phyloP scores from a whole-genome alignment of 2,113 vertebrate genomes.

The Pollachius pollachius region DNA sequence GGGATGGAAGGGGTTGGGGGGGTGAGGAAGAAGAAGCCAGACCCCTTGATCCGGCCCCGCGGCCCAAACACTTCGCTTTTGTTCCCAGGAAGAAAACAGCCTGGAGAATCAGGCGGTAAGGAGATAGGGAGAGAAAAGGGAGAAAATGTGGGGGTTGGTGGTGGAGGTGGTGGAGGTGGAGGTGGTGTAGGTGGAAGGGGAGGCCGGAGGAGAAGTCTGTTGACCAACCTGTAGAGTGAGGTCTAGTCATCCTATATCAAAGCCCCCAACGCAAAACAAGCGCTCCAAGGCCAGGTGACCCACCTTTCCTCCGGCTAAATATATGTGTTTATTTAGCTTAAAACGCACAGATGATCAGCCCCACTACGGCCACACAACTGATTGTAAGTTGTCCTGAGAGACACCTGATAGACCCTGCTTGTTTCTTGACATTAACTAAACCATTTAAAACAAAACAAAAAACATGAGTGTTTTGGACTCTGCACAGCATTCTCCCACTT shows the following conservation, averaged over 20 bases:
- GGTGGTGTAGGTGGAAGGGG: slow-evolving; percentile 37
- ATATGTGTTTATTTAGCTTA: too few species aligned
- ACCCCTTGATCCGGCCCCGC: slow-evolving; percentile 73
- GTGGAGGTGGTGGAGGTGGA: slow-evolving; percentile 20
- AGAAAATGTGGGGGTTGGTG: slow-evolving; percentile 10
- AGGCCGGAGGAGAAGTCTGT: slow-evolving; percentile 51
- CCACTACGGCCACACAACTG: too few species aligned
- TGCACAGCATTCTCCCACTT: too few species aligned
- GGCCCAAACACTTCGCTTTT: slow-evolving; percentile 79
- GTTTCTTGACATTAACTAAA: too few species aligned
- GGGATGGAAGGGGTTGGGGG: too few species aligned
- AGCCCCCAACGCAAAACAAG: slow-evolving; percentile 26
- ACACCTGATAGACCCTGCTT: too few species aligned
- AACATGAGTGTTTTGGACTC: too few species aligned
- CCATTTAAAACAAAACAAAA: too few species aligned
- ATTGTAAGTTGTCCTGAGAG: too few species aligned
- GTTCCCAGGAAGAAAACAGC: slow-evolving; percentile 73
- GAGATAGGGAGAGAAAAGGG: slow-evolving; percentile 23
- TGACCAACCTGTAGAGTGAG: slow-evolving; percentile 47
- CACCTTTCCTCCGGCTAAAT: slow-evolving; percentile 13
- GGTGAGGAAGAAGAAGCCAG: slow-evolving; percentile 68
- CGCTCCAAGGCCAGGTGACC: slow-evolving; percentile 13
- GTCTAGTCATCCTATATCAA: slow-evolving; percentile 45
- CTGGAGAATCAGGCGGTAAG: slow-evolving; percentile 40
- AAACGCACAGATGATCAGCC: too few species aligned